Base-by-base conservation (phyloP, 2,797 vertebrate genomes). In the Miichthys miiuy region DNA sequence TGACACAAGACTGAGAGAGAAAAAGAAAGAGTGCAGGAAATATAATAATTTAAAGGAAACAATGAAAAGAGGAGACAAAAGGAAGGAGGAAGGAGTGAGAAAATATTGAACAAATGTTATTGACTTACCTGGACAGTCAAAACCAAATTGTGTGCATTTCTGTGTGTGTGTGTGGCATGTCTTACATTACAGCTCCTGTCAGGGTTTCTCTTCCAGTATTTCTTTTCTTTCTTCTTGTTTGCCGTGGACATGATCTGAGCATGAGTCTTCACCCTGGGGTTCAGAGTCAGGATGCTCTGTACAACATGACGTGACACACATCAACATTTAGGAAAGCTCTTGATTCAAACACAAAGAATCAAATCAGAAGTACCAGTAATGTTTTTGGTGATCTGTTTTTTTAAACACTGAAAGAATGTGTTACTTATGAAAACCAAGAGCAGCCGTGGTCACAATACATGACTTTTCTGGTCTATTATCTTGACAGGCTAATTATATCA, bases 131-230 rank as follows among this genome's bases (percentile, higher is more conserved):
- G 12, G 25, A 30, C 16, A 38, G 34, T 38, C n/a, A 23, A 52
- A 21, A 5, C 5, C 13, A 25, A 0, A 16, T 10, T 44, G n/a
- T 63, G 66, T 62, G 51, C 64, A 5, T 42, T 9, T 44, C 17
- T 62, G 13, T 48, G 11, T 42, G 12, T 44, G 10, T 25, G 44
- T 56, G 18, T 9, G 5, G 2, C 20, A 2, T 25, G 34, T 95
- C 97, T 95, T 93, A 98, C 97, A 68, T 93, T 94, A 80, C 96
- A 97, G 90, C 68, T 93, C 83, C 93, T 96, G 55, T 96, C 95
- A 52, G 92, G 77, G 83, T 98, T 98, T 87, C 97, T 96, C 85
- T 98, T 99, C 97, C 97, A 98, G 6, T 96, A 96, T 84, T 96
- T 96, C 92, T 97, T 98, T 72, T 95, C 95, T 76, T 91, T 89